Evolutionary conservation across 2,888 invertebrate species (phyloP), one percentile per base, ranked within the genome.

Genomic region (Notocelia uddmanniana): DNA sequence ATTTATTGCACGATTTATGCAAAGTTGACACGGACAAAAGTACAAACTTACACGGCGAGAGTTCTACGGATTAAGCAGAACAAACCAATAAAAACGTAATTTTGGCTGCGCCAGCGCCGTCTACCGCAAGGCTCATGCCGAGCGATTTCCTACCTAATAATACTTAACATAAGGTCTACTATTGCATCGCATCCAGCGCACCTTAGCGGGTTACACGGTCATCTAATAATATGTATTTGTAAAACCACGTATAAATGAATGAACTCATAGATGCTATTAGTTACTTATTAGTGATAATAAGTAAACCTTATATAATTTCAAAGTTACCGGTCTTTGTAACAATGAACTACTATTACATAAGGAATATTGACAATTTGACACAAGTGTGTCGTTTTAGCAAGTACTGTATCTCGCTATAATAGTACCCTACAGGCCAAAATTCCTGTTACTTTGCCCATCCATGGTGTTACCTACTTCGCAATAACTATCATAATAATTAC

Each of bases 121-220:
- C 10, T 26, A 45, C 11, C 60, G 26, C 45, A 60, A n/a, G 60
- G 45, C 60, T 9, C n/a, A 11, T 26, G 45, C 45, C 60, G 45
- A 45, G 45, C 60, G 23, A 45, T 45, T 60, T 15, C 52, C 41
- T 59, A 59, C 37, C 52, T 71, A 64, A 68, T 73, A 71, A 70
- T 68, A 68, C 74, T 74, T 68, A 71, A 68, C 52, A 59, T 45
- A 66, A 58, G 31, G 48, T 41, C 68, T 60, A 55, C 70, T 73
- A 64, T 73, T 68, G 68, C 63, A 58, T 72, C 50, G 48, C 15
- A 11, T 64, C 45, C 57, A 50, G 45, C 45, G 31, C 31, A 31
- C 0, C 31, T 5, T 31, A 31, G 31, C 31, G 31, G 8, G 45
- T 48, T 18, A 26, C 55, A 34, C 58, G 60, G 60, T 18, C 41